Evolutionary conservation across 2,113 vertebrate genomes (phyloP), one percentile per base, ranked within the genome.

Genomic region (Dromaius novaehollandiae): DNA sequence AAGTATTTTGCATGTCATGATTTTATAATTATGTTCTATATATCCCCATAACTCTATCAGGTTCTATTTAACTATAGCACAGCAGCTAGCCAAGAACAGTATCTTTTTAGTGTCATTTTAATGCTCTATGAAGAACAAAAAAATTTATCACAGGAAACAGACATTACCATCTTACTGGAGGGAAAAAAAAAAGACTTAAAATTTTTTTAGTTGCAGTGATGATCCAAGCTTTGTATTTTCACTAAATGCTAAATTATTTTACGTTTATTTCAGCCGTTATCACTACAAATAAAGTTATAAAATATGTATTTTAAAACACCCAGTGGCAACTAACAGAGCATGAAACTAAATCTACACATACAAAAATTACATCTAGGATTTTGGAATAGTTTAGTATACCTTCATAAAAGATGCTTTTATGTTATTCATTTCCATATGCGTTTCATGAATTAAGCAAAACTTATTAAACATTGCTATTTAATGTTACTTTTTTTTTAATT

Each of bases 71-170:
- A 82, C 30, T 82, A 24, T 15, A 90, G 65, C 20, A 46, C 53
- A 93, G 69, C 64, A 89, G 22, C 48, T 44, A 88, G 46, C 21
- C 63, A 81, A 56, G 55, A 65, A 64, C 24, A 68, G 55, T 34
- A 51, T 61, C 50, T 94, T 96, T 77, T 68, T 80, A 77, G 42
- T 80, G 46, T 13, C 44, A 86, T 82, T 95, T 86, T 70, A 88
- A 83, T 63, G 30, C 34, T 82, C 32, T 71, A 28, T 53, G 73
- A 74, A 36, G 56, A 82, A 82, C 30, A 66, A 79, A 71, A 91
- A 44, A 82, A 73, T 17, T 32, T 74, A 74, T 80, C 58, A 40
- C 40, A 70, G 68, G 53, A 84, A 96, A 86, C 26, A 95, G 66
- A 70, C 38, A 69, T 77, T 36, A 75, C 32, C 56, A 51, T 74